Evolutionary conservation across 1,140 invertebrate genomes (phyloP).

Genomic region (Brachionus rubens): DNA sequence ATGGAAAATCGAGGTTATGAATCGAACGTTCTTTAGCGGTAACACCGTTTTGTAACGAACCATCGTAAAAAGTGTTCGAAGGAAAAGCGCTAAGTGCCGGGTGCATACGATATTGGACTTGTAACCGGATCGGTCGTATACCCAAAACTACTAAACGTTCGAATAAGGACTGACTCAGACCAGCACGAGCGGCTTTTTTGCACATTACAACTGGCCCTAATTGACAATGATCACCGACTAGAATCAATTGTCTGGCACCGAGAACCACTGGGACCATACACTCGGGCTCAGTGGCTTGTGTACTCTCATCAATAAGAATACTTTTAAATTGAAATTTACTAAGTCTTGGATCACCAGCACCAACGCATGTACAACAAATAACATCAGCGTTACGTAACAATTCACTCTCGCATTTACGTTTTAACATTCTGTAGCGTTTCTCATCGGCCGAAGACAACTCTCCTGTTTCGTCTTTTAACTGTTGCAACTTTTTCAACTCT

Average conservation of each 20-base stretch:
- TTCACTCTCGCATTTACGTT: conserved; percentile 85
- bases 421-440: conserved; percentile 84
- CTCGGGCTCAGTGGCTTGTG: conserved; percentile 92
- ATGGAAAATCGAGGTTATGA: conserved; percentile 90
- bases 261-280: conserved; percentile 97
- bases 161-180: conserved; percentile 93
- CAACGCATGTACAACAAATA: conserved; percentile 97
- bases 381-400: conserved; percentile 84
- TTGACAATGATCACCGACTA: conserved; percentile 98
- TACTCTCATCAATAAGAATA: conserved; percentile 94
- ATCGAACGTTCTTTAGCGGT: conserved; percentile 76
- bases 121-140: conserved; percentile 79
- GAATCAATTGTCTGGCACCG: conserved; percentile 86
- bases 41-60: conserved; percentile 44
- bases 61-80: conserved; percentile 99
- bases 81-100: conserved; percentile 94
- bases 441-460: conserved; percentile 85
- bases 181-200: conserved; percentile 94
- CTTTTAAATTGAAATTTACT: conserved; percentile 88
- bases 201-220: conserved; percentile 98
- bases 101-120: conserved; percentile 95
- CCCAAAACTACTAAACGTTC: conserved; percentile 93
- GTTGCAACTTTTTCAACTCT: conserved; percentile 89
- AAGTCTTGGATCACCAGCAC: conserved; percentile 89
- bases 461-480: conserved; percentile 93